Conservation (phyloP, 2,797 vertebrate species). For the Macrochelys suwanniensis region DNA sequence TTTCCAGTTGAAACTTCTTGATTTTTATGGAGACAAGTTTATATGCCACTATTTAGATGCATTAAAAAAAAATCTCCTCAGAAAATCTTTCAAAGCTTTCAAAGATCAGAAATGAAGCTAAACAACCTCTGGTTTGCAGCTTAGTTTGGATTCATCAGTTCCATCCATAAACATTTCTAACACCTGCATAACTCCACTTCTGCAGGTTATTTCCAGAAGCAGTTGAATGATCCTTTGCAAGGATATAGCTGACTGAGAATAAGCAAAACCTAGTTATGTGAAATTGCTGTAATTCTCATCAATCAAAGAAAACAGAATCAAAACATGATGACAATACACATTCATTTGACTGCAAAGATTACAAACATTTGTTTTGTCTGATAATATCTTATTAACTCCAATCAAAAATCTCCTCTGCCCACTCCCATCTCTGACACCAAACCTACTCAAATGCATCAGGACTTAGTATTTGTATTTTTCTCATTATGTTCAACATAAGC, state of each 20-base stretch:
- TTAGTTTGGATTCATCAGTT: neutral
- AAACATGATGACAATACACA: neutral
- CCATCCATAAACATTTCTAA: neutral
- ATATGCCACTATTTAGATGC: neutral
- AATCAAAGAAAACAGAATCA: neutral
- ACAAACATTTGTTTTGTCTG: neutral
- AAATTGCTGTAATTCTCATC: neutral
- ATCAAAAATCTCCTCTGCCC: neutral
- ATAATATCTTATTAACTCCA: fast-evolving
- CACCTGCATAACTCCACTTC: neutral
- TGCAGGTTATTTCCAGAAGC: neutral
- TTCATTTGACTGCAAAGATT: neutral
- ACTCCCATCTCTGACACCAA: neutral
- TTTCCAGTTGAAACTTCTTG: neutral
- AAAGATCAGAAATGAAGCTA: neutral
- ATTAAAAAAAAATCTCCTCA: neutral
- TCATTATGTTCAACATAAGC: neutral
- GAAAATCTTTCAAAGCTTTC: neutral
- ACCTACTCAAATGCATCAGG: neutral
- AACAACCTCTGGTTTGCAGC: neutral
- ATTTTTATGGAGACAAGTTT: neutral
- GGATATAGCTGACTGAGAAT: neutral
- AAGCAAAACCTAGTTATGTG: neutral
- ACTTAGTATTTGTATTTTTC: neutral
- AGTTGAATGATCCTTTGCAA: neutral